Conservation (phyloP, 2,888 invertebrate species). For the Nesidiocoris tenuis region DNA sequence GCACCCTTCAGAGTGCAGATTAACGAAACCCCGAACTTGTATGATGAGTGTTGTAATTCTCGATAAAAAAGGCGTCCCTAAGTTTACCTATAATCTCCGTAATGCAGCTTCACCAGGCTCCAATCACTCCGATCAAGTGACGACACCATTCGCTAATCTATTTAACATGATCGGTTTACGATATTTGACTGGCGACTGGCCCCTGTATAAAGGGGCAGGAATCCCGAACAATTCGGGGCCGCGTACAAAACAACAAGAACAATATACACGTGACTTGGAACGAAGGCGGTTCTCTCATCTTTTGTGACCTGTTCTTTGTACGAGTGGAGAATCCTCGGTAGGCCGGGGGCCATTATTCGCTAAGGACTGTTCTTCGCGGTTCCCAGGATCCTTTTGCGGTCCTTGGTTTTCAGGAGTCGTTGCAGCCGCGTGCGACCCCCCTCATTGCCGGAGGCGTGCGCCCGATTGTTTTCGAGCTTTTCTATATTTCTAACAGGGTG, state of each 20-base stretch:
- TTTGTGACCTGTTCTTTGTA: neutral
- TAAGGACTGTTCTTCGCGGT: neutral
- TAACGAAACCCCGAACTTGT: too few species aligned
- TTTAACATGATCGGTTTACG: neutral
- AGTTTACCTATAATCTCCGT: too few species aligned
- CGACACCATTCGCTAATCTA: neutral
- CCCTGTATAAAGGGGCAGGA: neutral
- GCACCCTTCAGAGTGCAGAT: too few species aligned
- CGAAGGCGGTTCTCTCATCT: slow-evolving; percentile 3
- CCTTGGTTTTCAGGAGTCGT: slow-evolving; percentile 9
- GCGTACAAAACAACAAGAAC: neutral
- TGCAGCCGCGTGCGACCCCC: slow-evolving; percentile 8
- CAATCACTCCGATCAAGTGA: too few species aligned
- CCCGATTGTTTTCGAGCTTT: slow-evolving; percentile 20
- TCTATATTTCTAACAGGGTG: neutral
- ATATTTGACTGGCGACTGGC: neutral
- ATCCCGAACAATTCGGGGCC: neutral
- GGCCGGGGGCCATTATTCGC: neutral
- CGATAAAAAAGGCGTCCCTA: too few species aligned
- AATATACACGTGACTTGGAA: slow-evolving; percentile 7
- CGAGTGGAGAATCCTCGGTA: neutral
- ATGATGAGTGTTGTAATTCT: too few species aligned
- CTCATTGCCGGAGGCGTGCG: slow-evolving; percentile 3
- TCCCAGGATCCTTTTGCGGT: slow-evolving; percentile 10
- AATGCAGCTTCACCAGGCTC: too few species aligned